phyloP scores from a whole-genome alignment of 2,888 invertebrate genomes.

The Lepidocyrtinus sp. region DNA sequence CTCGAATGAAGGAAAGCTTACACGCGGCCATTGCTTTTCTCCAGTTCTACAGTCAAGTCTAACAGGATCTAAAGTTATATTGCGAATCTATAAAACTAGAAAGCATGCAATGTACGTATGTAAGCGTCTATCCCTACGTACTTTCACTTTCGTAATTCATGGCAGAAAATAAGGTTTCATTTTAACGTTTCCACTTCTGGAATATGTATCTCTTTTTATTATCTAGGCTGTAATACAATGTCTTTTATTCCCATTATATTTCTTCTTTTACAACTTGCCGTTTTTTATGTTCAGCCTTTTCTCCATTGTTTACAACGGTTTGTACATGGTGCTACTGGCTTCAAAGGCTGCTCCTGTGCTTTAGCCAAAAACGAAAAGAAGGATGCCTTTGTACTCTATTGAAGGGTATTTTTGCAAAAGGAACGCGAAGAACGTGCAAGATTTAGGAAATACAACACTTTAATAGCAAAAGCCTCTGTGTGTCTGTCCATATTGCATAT shows the following conservation, averaged over 20 bases:
- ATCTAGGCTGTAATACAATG: background rate
- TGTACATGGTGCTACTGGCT: too few relatives aligned
- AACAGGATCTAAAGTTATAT: background rate
- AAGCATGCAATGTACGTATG: background rate
- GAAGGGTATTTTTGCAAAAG: too few relatives aligned
- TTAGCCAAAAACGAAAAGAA: too few relatives aligned
- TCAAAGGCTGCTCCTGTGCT: too few relatives aligned
- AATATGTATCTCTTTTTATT: conserved; percentile 13
- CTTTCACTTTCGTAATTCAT: background rate
- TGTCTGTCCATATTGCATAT: too few relatives aligned
- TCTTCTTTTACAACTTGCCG: background rate
- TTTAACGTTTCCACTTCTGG: background rate
- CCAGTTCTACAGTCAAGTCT: background rate
- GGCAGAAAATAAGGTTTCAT: background rate
- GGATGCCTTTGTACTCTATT: too few relatives aligned
- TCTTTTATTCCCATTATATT: conserved; percentile 7
- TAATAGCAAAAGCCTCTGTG: too few relatives aligned
- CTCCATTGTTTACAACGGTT: background rate
- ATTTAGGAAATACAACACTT: too few relatives aligned
- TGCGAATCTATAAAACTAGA: background rate
- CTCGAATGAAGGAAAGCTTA: conserved; percentile 9
- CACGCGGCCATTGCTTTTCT: background rate
- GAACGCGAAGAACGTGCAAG: too few relatives aligned
- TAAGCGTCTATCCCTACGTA: background rate
- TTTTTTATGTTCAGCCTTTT: background rate